phyloP scores from a whole-genome alignment of 2,888 invertebrate genomes.

The Hymenopus coronatus region DNA sequence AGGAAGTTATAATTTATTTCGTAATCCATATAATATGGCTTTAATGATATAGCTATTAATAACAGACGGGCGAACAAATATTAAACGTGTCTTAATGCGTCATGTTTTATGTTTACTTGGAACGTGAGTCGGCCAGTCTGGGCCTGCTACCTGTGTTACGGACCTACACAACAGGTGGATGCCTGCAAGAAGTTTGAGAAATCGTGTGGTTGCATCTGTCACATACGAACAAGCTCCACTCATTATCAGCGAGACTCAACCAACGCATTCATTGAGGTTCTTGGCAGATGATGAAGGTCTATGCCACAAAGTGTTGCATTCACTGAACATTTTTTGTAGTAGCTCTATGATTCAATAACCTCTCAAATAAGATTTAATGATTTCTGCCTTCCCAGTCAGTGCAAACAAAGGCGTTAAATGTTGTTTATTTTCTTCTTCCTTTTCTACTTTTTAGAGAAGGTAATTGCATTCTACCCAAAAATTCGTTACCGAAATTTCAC shows the following conservation, averaged over 20 bases:
- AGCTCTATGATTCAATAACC: neutral
- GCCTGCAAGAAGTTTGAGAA: neutral
- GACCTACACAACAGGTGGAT: slow-evolving; percentile 9
- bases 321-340: neutral
- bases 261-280: neutral
- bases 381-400: neutral
- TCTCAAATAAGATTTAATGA: neutral
- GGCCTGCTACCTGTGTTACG: slow-evolving; percentile 13
- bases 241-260: neutral
- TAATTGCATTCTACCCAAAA: too few species aligned
- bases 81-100: slow-evolving; percentile 12
- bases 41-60: slow-evolving; percentile 34
- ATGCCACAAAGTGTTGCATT: neutral
- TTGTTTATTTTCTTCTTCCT: too few species aligned
- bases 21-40: slow-evolving; percentile 32
- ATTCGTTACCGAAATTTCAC: too few species aligned
- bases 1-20: slow-evolving; percentile 28
- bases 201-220: slow-evolving; percentile 18
- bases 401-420: too few species aligned
- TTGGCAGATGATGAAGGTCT: neutral
- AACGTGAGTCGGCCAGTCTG: neutral
- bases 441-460: too few species aligned
- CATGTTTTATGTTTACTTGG: slow-evolving; percentile 13
- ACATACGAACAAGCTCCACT: neutral
- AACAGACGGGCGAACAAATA: slow-evolving; percentile 26